phyloP scores from a whole-genome alignment of 2,888 invertebrate species.

The Coecobrya sp. region DNA sequence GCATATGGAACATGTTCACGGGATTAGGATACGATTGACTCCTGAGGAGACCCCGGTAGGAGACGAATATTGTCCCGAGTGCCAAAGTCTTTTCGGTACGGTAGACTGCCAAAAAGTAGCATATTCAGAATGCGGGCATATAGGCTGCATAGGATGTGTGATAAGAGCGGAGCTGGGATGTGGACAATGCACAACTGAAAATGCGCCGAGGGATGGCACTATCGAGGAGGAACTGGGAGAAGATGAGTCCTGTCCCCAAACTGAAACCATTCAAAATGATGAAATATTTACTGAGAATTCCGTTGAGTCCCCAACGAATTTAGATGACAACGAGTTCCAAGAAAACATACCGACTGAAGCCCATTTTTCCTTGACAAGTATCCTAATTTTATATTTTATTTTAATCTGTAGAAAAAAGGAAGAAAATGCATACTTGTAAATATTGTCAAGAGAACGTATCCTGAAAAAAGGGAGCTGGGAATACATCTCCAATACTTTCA shows the following conservation, averaged over 20 bases:
- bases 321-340: too few species aligned
- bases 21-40: background rate
- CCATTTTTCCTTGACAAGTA: too few species aligned
- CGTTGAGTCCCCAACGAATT: too few species aligned
- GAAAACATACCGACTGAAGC: too few species aligned
- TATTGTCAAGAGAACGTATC: background rate
- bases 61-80: constrained; percentile 16
- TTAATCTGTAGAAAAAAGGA: background rate
- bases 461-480: background rate
- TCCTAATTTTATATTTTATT: background rate
- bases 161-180: background rate
- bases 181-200: constrained; percentile 24
- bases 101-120: background rate
- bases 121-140: background rate
- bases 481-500: background rate
- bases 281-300: too few species aligned
- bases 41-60: background rate
- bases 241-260: too few species aligned
- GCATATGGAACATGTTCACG: background rate
- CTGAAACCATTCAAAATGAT: too few species aligned
- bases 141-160: constrained; percentile 1
- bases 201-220: background rate
- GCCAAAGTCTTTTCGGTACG: background rate
- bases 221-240: too few species aligned
- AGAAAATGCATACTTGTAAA: background rate